Evolutionary conservation across 2,113 vertebrate genomes (phyloP), one percentile per base, ranked within the genome.

Genomic region (Lasiurus borealis): DNA sequence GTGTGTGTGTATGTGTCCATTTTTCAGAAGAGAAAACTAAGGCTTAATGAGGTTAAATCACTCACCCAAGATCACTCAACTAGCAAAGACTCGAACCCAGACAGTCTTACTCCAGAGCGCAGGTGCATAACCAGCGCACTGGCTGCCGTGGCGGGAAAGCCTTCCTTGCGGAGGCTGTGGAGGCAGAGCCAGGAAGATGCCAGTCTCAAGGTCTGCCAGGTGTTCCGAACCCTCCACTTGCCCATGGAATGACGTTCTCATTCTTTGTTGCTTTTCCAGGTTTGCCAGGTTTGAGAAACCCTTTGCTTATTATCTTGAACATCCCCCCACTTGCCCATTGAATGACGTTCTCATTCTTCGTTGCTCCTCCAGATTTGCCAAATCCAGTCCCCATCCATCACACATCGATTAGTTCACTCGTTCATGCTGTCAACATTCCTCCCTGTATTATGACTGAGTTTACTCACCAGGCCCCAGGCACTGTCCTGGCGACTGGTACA

Each of bases 11-110:
- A n/a, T n/a, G n/a, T 50, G 13, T 50, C 25, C 18, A 69, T 81
- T 91, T 94, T 91, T 81, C 40, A 96, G 92, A 93, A 92, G 84
- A 89, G 68, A 81, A 95, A 77, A 84, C 25, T 85, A 29, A 93
- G 75, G 31, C 19, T 87, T 64, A 75, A 9, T 69, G 23, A 40
- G n/a, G 19, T 69, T 86, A 66, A 71, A 34, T 48, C 57, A 52
- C 25, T 83, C 21, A 25, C 48, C 31, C 1, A 71, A 40, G 25
- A 73, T 12, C 15, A 83, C 14, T 44, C 54, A 64, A 4, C 66
- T 82, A 10, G 27, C 36, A 52, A 31, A 52, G 12, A 15, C 66
- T 85, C 59, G 64, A 86, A 48, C 31, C 21, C 31, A 66, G 82
- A 13, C 27, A 34, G 82, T 46, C 73, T 72, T 83, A 75, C 14